phyloP scores from a whole-genome alignment of 2,888 invertebrate genomes.

The Aleiodes leptofemur region DNA sequence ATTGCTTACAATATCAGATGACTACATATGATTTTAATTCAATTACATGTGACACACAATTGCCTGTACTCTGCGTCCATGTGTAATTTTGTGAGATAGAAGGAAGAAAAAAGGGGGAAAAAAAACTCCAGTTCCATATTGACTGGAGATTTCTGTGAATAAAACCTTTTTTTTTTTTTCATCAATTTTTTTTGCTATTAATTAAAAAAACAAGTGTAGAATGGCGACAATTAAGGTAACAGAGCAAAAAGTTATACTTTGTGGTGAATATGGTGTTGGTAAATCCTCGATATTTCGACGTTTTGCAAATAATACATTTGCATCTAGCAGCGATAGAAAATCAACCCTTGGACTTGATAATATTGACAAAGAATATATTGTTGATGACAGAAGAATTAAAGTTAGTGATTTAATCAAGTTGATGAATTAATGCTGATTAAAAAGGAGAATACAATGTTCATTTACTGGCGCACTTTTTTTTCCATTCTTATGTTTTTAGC shows the following conservation, averaged over 20 bases:
- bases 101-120: not conserved
- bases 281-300: conserved; percentile 95
- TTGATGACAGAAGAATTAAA: conserved; percentile 86
- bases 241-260: conserved; percentile 93
- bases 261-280: conserved; percentile 97
- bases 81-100: not conserved
- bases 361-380: conserved; percentile 87
- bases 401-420: conserved; percentile 80
- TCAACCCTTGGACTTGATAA: conserved; percentile 95
- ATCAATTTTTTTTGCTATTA: no score
- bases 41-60: conserved; percentile 6
- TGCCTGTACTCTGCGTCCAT: no score
- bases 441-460: no score
- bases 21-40: not conserved
- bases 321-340: conserved; percentile 87
- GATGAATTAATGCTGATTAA: no score
- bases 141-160: not conserved
- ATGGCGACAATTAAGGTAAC: conserved; percentile 91
- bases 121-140: not conserved
- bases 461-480: not conserved
- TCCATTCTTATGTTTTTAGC: conserved; percentile 76
- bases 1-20: not conserved
- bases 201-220: not conserved
- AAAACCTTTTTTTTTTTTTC: not conserved
- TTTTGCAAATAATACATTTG: conserved; percentile 92